Percentiles rank a stretch among this genome's conserved stretches.
Evolutionary conservation across 2,797 vertebrate species (phyloP).

Genomic region (Sebastes aleutianus): DNA sequence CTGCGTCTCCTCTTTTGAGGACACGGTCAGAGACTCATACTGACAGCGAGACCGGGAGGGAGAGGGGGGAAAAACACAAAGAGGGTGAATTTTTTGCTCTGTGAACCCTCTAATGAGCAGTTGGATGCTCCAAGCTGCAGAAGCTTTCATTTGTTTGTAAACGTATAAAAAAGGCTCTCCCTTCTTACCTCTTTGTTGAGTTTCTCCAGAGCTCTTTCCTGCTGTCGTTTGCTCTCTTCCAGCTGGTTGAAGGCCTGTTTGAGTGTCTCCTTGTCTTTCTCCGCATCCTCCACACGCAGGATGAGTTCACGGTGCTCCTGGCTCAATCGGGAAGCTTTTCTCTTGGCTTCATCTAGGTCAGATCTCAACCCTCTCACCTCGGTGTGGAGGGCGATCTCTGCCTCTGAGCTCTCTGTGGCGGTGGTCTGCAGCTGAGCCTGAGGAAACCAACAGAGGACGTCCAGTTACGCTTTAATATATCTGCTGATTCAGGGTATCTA

Average conservation of each 20-base stretch:
- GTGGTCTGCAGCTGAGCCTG: constrained; percentile 83
- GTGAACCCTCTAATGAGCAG: constrained; percentile 13
- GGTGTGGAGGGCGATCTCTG: constrained; percentile 85
- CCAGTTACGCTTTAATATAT: neutral
- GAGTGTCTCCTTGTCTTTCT: constrained; percentile 85
- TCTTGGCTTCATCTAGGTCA: constrained; percentile 87
- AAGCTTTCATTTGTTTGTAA: neutral
- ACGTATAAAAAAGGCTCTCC: neutral
- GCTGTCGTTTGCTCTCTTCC: constrained; percentile 86
- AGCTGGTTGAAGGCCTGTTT: constrained; percentile 82
- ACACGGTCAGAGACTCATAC: constrained; percentile 54
- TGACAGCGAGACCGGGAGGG: constrained; percentile 17
- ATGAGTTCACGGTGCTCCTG: constrained; percentile 84
- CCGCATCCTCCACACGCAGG: constrained; percentile 79
- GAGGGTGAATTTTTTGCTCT: neutral
- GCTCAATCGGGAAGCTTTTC: constrained; percentile 76
- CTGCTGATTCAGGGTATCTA: neutral
- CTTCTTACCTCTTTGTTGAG: constrained; percentile 87
- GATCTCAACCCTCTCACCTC: constrained; percentile 82
- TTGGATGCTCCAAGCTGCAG: neutral
- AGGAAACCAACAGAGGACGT: neutral
- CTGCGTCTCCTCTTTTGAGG: constrained; percentile 76
- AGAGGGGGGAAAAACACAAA: neutral
- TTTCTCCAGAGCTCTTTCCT: constrained; percentile 86
- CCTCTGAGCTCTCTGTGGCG: constrained; percentile 80